These are phyloP conservation scores for Halichoerus grypus DNA, from an alignment of 2,113 vertebrate species.

Conservation along the genomic window DNA sequence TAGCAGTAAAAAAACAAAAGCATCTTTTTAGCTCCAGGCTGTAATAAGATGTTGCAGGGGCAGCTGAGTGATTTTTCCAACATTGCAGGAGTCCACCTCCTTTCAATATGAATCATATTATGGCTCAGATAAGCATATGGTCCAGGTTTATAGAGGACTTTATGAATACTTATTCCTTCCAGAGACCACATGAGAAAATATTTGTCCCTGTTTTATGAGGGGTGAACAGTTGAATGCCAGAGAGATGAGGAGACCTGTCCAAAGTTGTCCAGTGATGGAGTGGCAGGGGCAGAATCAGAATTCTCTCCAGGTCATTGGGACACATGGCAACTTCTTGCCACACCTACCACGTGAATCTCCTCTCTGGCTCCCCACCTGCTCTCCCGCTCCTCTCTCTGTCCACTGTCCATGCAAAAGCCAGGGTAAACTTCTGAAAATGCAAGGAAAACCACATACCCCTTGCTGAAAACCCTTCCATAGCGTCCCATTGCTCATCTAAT, in stretches of 20 bases:
- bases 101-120: background rate
- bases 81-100: background rate
- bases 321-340: background rate
- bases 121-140: constrained; percentile 50
- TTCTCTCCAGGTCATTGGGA: rapidly evolving
- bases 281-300: background rate
- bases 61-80: background rate
- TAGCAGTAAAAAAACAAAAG: constrained; percentile 53
- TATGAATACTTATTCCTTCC: constrained; percentile 53
- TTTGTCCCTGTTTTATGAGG: constrained; percentile 58
- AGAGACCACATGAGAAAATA: constrained; percentile 71
- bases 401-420: background rate
- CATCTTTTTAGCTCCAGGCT: background rate
- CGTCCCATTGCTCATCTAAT: background rate
- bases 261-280: background rate
- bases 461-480: background rate
- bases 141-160: constrained; percentile 62
- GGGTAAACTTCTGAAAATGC: background rate
- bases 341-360: background rate
- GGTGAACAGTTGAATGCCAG: constrained; percentile 53
- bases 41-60: background rate
- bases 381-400: background rate
- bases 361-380: background rate
- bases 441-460: background rate
- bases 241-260: background rate